Conservation (phyloP, 2,888 invertebrate species). For the Eudemis profundana region DNA sequence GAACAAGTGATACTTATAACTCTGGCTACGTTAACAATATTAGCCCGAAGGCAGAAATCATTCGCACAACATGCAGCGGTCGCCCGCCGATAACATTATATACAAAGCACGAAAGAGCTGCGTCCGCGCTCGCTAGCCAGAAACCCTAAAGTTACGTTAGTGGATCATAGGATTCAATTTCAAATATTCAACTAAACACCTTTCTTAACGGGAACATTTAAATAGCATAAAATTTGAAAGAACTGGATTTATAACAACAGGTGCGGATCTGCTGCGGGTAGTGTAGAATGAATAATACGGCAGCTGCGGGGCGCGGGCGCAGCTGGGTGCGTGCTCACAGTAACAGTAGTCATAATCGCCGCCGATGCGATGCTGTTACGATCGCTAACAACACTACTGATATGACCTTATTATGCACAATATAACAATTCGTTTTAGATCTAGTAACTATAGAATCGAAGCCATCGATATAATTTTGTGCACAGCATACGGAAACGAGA, state of each 20-base stretch:
- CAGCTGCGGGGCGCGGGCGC: conserved; percentile 14
- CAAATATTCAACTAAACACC: no score
- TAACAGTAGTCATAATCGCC: conserved; percentile 50
- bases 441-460: conserved; percentile 71
- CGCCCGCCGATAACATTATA: conserved; percentile 70
- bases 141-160: not conserved
- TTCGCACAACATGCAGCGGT: conserved; percentile 66
- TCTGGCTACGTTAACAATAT: conserved; percentile 81
- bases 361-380: conserved; percentile 52
- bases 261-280: not conserved
- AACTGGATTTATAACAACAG: not conserved
- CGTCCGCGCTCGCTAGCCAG: conserved; percentile 20
- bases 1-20: conserved; percentile 83
- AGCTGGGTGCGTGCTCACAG: conserved; percentile 34
- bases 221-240: not conserved
- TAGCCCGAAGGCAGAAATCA: conserved; percentile 72
- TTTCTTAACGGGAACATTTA: no score
- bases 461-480: conserved; percentile 77
- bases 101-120: conserved; percentile 56
- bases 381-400: conserved; percentile 67
- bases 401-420: conserved; percentile 74
- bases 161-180: not conserved
- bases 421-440: conserved; percentile 75
- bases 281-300: not conserved
- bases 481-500: conserved; percentile 79